Evolutionary conservation across 2,113 vertebrate genomes (phyloP), one percentile per base, ranked within the genome.

Genomic region (Ptilorrhoa leucosticta): DNA sequence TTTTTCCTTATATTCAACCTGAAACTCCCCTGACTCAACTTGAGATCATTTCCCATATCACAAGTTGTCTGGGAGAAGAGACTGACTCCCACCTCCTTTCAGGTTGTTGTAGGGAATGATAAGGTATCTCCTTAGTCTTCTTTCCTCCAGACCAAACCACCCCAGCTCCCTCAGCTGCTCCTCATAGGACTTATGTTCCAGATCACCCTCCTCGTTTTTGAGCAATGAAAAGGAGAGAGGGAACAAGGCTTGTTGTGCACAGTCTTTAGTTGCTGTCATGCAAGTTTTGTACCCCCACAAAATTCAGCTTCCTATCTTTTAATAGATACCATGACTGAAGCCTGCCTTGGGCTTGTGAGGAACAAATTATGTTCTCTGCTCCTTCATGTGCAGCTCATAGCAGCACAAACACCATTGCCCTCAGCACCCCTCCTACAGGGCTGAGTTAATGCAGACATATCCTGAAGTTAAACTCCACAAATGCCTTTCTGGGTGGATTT

Each of bases 71-170:
- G 61, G 30, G 17, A 47, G 14, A 40, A 76, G 30, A 69, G 47
- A 27, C 10, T 30, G 48, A 35, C 0, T 11, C 13, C 2, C 20
- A 47, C 28, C 17, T 68, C 20, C 30, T 35, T 82, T 68, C 70
- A 40, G 28, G 14, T 6, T 47, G 6, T n/a, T 73, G 5, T 11
- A 31, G 47, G 53, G 45, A 45, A n/a, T 0, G 0, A 10, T 23
- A 42, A 90, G 15, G 3, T 76, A 21, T 83, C n/a, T 17, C 10
- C 4, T 47, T 4, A 83, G 10, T 47, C 40, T 75, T 26, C 37
- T 53, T 58, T 45, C 15, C n/a, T 76, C 31, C n/a, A 47, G 40
- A n/a, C 30, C 10, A 54, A 76, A 61, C 30, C 47, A 40, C 10
- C 33, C 11, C 54, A 54, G 20, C 17, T 61, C 11, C 20, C 17